Conservation (phyloP, 2,888 invertebrate genomes). For the Xylophagus ater region DNA sequence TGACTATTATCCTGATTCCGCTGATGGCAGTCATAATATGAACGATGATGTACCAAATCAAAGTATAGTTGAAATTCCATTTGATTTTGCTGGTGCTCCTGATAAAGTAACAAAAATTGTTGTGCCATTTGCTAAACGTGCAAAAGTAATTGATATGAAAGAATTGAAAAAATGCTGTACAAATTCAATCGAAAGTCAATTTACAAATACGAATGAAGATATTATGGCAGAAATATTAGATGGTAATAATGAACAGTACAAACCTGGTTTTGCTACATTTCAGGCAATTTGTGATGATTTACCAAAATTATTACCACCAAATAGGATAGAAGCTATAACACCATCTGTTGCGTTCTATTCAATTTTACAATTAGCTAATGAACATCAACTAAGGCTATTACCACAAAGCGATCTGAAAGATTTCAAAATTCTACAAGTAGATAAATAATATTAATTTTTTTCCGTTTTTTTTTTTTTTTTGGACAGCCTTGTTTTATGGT, state of each 20-base stretch:
- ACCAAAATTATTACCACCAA: conserved; percentile 45
- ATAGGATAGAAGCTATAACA: conserved; percentile 61
- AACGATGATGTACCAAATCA: conserved; percentile 23
- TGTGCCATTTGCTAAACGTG: conserved; percentile 68
- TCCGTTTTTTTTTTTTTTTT: too few relatives aligned
- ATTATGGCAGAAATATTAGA: conserved; percentile 22
- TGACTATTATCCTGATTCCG: conserved; percentile 19
- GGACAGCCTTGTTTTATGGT: too few relatives aligned
- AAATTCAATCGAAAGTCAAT: conserved; percentile 45
- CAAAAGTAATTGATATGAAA: conserved; percentile 79
- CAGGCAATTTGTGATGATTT: conserved; percentile 45
- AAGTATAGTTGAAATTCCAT: conserved; percentile 37
- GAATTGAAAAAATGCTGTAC: conserved; percentile 65
- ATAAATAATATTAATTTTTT: too few relatives aligned
- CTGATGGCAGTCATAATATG: too few relatives aligned
- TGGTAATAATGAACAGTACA: conserved; percentile 26
- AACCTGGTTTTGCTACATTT: conserved; percentile 43
- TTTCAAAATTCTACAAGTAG: conserved; percentile 37
- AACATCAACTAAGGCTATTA: conserved; percentile 51
- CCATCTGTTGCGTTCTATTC: conserved; percentile 69
- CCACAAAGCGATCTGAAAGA: conserved; percentile 44
- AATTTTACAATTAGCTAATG: conserved; percentile 73
- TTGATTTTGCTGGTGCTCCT: conserved; percentile 55
- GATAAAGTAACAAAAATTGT: conserved; percentile 54
- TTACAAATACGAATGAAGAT: conserved; percentile 18